Conservation (phyloP, 2,888 invertebrate genomes). For the Eupsilia transversa region DNA sequence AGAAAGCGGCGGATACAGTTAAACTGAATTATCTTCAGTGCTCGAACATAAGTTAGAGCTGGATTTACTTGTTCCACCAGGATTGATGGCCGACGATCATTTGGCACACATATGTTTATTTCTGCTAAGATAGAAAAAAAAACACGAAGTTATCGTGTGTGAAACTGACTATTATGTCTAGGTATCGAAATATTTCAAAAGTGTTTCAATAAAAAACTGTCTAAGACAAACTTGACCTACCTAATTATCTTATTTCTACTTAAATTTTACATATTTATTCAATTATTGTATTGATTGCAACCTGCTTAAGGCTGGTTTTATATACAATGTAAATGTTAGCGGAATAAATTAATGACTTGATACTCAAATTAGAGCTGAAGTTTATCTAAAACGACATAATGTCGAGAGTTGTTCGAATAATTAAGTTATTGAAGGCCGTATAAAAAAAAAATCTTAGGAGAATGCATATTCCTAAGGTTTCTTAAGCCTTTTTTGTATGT, state of each 20-base stretch:
- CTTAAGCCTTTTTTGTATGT: neutral
- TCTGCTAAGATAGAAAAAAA: constrained; percentile 19
- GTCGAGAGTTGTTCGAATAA: constrained; percentile 28
- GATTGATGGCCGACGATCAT: constrained; percentile 29
- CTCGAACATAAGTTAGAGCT: constrained; percentile 55
- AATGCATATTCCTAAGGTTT: neutral
- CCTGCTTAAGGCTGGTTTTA: constrained; percentile 16
- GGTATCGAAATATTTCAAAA: neutral
- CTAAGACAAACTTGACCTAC: neutral
- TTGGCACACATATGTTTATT: constrained; percentile 27
- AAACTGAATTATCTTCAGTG: constrained; percentile 68
- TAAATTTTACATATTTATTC: constrained; percentile 28
- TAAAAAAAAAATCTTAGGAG: neutral
- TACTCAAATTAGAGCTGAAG: constrained; percentile 17
- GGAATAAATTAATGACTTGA: constrained; percentile 34
- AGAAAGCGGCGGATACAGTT: constrained; percentile 69
- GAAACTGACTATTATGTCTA: neutral
- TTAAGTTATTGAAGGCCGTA: constrained; percentile 20
- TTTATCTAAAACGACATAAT: constrained; percentile 55
- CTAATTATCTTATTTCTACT: neutral
- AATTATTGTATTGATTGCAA: constrained; percentile 26
- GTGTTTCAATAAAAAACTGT: neutral
- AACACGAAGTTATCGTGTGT: constrained; percentile 7
- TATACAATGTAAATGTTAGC: constrained; percentile 32
- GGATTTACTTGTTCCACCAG: constrained; percentile 33